A percentile compares a stretch with the other conserved stretches of the same genome.
phyloP scores from a whole-genome alignment of 2,797 vertebrate genomes.

The Alosa sapidissima region DNA sequence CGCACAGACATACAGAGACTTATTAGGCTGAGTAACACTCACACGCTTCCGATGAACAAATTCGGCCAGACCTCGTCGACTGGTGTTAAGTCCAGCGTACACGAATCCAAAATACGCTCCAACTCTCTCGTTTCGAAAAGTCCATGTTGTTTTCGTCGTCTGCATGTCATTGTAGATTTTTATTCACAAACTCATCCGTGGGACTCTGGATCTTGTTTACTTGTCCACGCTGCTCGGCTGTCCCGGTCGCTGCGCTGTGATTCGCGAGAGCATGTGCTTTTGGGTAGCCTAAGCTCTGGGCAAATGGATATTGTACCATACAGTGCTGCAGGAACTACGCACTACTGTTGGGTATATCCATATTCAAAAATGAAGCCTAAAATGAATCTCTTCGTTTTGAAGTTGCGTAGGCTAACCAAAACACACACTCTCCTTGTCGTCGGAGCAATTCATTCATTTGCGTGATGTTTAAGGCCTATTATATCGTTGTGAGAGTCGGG shows the following conservation, averaged over 20 bases:
- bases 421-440: not conserved
- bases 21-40: slow-evolving; percentile 62
- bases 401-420: not conserved
- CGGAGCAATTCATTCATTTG: not conserved
- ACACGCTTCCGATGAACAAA: slow-evolving; percentile 79
- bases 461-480: not conserved
- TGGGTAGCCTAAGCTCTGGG: slow-evolving; percentile 43
- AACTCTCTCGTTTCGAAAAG: slow-evolving; percentile 71
- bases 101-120: slow-evolving; percentile 78
- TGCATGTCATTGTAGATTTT: slow-evolving; percentile 66
- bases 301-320: not conserved
- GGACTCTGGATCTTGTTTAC: slow-evolving; percentile 20
- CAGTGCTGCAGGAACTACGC: not conserved
- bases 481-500: no score
- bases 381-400: not conserved
- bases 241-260: slow-evolving; percentile 37
- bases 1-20: not conserved
- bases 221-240: slow-evolving; percentile 13
- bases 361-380: not conserved
- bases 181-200: slow-evolving; percentile 14
- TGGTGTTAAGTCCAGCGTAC: slow-evolving; percentile 73
- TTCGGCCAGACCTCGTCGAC: slow-evolving; percentile 80
- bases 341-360: not conserved
- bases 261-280: slow-evolving; percentile 70
- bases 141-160: slow-evolving; percentile 58